phyloP scores from a whole-genome alignment of 35 echinoderm and acorn worm species.

The Anneissia japonica region DNA sequence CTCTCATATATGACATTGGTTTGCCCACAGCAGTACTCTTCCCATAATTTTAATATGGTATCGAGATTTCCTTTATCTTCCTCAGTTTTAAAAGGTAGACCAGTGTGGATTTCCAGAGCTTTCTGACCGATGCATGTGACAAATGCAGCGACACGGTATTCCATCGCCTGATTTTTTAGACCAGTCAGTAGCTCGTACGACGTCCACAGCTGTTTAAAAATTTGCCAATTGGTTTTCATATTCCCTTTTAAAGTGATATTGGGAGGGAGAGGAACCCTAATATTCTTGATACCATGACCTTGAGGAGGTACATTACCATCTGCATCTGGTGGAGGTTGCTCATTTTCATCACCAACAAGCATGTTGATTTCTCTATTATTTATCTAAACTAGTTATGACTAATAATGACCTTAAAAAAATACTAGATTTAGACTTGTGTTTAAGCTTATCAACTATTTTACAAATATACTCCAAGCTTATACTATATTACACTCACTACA shows the following conservation, averaged over 20 bases:
- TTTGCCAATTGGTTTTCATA: background rate
- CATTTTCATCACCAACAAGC: no score
- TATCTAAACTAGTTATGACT: no score
- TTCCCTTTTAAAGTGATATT: background rate
- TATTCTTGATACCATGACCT: background rate
- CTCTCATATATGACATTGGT: conserved; percentile 44
- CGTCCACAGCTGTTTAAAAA: background rate
- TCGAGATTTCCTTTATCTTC: conserved; percentile 10
- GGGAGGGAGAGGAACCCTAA: conserved; percentile 1
- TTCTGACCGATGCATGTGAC: background rate
- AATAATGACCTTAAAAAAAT: no score
- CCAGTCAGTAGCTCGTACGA: background rate
- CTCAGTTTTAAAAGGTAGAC: conserved; percentile 23
- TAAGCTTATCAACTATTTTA: no score
- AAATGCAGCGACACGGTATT: background rate
- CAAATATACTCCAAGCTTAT: no score
- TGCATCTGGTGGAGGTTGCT: no score
- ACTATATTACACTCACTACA: no score
- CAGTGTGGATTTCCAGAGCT: background rate
- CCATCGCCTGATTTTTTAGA: background rate
- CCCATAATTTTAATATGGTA: conserved; percentile 23
- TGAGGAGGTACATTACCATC: background rate
- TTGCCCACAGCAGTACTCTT: conserved; percentile 29
- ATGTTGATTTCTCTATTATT: no score
- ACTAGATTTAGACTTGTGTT: no score